Conservation (phyloP, 2,797 vertebrate species). For the Chaetophractus vellerosus region DNA sequence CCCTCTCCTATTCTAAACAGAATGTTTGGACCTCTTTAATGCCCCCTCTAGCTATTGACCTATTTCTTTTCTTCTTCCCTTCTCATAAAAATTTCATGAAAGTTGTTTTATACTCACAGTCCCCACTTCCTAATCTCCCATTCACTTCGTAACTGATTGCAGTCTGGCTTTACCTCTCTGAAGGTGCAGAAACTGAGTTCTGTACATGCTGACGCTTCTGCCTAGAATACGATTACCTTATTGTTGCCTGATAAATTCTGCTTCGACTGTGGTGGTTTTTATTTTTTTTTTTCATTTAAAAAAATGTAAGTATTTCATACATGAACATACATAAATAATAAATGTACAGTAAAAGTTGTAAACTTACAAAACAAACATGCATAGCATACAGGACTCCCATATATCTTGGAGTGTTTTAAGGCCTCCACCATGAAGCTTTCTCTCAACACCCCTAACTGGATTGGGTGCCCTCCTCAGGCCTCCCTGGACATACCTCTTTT, state of each 20-base stretch:
- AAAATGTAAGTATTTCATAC: too few species aligned
- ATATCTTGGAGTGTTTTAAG: background rate
- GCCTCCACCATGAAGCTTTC: background rate
- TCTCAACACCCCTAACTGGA: background rate
- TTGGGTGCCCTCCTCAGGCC: background rate
- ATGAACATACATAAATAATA: too few species aligned
- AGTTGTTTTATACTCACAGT: background rate
- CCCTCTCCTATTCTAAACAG: background rate
- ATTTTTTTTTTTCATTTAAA: too few species aligned
- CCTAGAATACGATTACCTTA: background rate
- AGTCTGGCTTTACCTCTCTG: background rate
- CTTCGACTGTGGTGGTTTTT: background rate
- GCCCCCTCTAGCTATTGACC: background rate
- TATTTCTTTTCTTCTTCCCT: background rate
- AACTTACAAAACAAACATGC: too few species aligned
- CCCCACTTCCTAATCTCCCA: background rate
- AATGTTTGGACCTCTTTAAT: constrained; percentile 20
- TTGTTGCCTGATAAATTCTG: background rate
- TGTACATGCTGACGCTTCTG: background rate
- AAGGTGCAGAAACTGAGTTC: background rate
- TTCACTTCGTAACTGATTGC: background rate
- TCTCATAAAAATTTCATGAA: constrained; percentile 55
- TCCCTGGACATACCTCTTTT: background rate
- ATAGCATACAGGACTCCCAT: too few species aligned
- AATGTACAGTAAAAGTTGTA: too few species aligned